Conservation (phyloP, 2,113 vertebrate genomes). For the Mus musculus region DNA sequence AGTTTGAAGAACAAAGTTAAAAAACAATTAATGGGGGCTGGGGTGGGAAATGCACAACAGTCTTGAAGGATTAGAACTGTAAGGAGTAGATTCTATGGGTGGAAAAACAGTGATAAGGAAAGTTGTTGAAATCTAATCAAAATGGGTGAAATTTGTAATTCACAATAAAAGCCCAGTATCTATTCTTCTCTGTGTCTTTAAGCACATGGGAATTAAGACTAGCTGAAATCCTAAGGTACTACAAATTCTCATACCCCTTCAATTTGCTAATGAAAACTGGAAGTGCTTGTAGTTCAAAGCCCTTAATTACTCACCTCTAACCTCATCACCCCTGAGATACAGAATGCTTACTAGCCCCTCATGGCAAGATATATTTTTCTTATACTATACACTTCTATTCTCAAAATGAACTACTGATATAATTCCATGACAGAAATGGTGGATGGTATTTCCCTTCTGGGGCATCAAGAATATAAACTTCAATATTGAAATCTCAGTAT, state of each 20-base stretch:
- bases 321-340: not conserved
- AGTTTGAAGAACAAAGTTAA: not conserved
- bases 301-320: not conserved
- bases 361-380: not conserved
- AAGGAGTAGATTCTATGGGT: not conserved
- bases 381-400: not conserved
- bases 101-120: not conserved
- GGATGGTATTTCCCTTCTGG: not conserved
- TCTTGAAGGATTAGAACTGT: not conserved
- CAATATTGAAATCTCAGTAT: not conserved
- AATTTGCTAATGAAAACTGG: not conserved
- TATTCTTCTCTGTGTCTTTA: not conserved
- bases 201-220: not conserved
- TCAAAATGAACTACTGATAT: not conserved
- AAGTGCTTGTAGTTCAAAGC: not conserved
- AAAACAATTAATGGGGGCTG: not conserved
- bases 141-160: constrained; percentile 27
- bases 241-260: not conserved
- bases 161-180: not conserved
- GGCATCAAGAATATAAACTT: not conserved
- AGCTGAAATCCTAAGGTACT: not conserved
- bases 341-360: not conserved
- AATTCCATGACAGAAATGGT: not conserved
- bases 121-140: not conserved
- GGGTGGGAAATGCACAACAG: too few relatives aligned